Conservation (phyloP, 1,140 invertebrate species). For the Ceratitis capitata region DNA sequence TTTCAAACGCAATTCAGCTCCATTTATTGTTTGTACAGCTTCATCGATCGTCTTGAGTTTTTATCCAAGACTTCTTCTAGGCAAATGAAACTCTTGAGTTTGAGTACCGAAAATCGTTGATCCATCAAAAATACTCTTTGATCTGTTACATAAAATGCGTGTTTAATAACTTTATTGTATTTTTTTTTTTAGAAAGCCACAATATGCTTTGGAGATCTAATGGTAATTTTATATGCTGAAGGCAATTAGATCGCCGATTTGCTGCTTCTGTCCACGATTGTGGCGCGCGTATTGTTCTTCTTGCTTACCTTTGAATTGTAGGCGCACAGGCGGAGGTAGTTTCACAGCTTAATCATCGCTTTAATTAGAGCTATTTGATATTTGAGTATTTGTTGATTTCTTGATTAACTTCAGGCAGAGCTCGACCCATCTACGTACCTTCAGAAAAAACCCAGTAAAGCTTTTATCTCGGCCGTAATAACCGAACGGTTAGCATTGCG, state of each 20-base stretch:
- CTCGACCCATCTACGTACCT: no score
- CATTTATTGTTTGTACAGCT: not conserved
- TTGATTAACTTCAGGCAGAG: no score
- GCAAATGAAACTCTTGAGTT: not conserved
- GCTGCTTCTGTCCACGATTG: not conserved
- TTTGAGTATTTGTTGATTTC: no score
- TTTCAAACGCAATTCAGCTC: conserved; percentile 6
- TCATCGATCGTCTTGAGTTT: not conserved
- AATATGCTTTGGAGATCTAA: not conserved
- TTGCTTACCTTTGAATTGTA: no score
- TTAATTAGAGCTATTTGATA: no score
- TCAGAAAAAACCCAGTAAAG: no score
- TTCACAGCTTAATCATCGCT: no score
- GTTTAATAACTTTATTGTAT: conserved; percentile 11
- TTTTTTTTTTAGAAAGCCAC: not conserved
- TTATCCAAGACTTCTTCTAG: not conserved
- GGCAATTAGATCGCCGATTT: not conserved
- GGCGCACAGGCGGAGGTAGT: no score
- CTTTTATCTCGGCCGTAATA: no score
- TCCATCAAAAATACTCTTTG: not conserved
- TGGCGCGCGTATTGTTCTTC: no score
- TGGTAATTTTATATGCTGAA: not conserved
- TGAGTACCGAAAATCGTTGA: not conserved
- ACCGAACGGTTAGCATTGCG: no score
- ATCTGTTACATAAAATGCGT: not conserved